Evolutionary conservation across 2,797 vertebrate species (phyloP).

Genomic region (Artibeus lituratus): DNA sequence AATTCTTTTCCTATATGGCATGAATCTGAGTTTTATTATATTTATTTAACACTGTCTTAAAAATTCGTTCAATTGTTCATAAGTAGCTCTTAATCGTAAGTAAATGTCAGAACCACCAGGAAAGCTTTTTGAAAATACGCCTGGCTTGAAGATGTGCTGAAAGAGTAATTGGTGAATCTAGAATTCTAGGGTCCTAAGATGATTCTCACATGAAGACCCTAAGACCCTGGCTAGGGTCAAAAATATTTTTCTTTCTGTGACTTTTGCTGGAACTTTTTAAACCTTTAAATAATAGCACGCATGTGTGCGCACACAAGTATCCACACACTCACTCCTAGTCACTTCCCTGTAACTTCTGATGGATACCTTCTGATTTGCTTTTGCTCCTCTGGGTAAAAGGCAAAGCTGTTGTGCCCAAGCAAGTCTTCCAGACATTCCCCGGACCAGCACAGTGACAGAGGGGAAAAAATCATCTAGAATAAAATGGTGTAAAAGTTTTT

Average conservation of each 20-base stretch:
- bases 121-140: constrained; percentile 10
- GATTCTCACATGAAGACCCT: neutral
- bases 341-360: constrained; percentile 74
- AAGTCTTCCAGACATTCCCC: constrained; percentile 91
- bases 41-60: neutral
- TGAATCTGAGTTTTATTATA: neutral
- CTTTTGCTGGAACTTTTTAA: constrained; percentile 27
- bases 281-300: neutral
- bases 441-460: constrained; percentile 91
- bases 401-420: constrained; percentile 93
- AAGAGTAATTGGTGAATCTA: constrained; percentile 18
- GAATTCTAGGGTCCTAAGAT: constrained; percentile 12
- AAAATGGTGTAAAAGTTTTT: constrained; percentile 60
- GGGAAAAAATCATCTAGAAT: constrained; percentile 91
- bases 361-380: constrained; percentile 95
- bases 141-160: neutral
- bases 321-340: constrained; percentile 6
- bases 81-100: constrained; percentile 7
- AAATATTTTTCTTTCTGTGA: constrained; percentile 32
- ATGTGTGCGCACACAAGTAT: neutral
- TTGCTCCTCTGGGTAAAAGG: constrained; percentile 92
- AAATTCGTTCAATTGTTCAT: neutral
- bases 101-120: neutral
- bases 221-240: neutral
- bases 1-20: neutral